Base-by-base conservation (phyloP, 2,113 vertebrate genomes). In the Brachypodius melanocephalos region DNA sequence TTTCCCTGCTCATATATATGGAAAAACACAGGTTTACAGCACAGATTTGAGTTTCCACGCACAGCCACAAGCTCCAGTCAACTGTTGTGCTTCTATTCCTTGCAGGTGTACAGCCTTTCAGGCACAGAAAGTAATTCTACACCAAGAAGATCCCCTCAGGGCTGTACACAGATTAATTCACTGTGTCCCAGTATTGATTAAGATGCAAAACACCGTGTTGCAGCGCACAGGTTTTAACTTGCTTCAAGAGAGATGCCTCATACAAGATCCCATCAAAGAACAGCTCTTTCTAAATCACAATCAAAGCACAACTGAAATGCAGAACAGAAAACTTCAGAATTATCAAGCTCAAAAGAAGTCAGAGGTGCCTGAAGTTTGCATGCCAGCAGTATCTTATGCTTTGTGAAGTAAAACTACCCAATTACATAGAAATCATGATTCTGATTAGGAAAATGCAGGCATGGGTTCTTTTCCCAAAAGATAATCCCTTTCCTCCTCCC, bases 221-320 rank as follows among this genome's bases (percentile, higher is more conserved):
- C 31, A 87, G 73, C 22, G 20, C 61, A 93, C 85, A 90, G 28
- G 93, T 90, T 95, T 89, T 57, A 89, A 95, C 89, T 85, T 93
- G 94, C 51, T 85, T 92, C 62, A 80, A 92, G 58, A 92, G 40
- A 90, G 51, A 79, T 32, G 24, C 49, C 40, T 94, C 63, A 63
- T 29, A 52, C 2, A 24, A 72, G 75, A 66, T 54, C 55, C 43
- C 48, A 92, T 57, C 68, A 69, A 96, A 90, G 71, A 31, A 73
- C 29, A 61, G 43, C 18, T 72, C 65, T 68, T 93, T 90, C 61
- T 46, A 95, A 89, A 61, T 74, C 72, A 51, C 43, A 79, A 94
- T 72, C 93, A 95, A 81, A 93, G 66, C 31, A 55, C 42, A 71
- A 52, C 10, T 86, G 69, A 88, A 91, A 89, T 4, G 40, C 62